phyloP scores from a whole-genome alignment of 2,113 vertebrate species.

The Sitta europaea region DNA sequence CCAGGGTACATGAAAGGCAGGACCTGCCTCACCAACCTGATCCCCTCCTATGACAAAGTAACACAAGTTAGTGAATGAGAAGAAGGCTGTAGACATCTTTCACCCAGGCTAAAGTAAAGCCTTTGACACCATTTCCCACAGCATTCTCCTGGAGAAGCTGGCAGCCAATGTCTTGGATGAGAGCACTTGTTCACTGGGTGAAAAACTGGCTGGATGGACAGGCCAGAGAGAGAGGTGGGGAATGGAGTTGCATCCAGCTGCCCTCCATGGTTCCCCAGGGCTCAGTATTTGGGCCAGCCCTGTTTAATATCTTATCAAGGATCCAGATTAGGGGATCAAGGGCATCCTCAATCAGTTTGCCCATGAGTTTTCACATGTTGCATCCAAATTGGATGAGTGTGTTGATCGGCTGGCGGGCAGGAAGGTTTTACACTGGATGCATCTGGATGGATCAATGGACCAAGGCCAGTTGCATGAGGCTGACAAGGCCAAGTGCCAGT shows the following conservation, averaged over 20 bases:
- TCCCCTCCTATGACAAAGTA: neutral
- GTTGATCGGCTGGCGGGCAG: neutral
- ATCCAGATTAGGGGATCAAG: neutral
- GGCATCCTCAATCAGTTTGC: neutral
- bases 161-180: neutral
- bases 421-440: neutral
- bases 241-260: neutral
- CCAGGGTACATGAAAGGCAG: neutral
- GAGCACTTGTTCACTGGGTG: neutral
- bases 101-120: neutral
- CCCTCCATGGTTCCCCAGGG: neutral
- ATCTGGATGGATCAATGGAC: neutral
- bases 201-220: neutral
- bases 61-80: neutral
- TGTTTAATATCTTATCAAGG: neutral
- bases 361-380: neutral
- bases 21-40: neutral
- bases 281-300: fast-evolving
- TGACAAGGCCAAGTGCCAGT: neutral
- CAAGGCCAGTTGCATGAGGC: neutral
- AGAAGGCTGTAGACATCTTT: neutral
- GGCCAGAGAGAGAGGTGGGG: neutral
- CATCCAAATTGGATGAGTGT: neutral
- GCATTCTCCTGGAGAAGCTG: neutral
- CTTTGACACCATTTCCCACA: neutral